Evolutionary conservation across 2,888 invertebrate genomes (phyloP), one percentile per base, ranked within the genome.

Genomic region (Heliconius erato): DNA sequence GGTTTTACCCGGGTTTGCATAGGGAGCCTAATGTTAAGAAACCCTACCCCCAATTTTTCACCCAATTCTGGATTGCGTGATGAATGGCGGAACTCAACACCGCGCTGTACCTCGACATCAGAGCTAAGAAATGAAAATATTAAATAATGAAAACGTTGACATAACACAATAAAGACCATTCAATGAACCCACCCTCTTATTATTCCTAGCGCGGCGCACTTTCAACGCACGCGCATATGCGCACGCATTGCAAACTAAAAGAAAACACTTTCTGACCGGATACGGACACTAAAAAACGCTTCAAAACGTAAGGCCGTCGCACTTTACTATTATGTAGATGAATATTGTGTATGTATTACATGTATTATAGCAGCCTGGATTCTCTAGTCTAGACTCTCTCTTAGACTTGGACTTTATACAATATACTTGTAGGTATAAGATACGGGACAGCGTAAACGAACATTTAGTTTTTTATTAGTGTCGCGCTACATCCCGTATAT

Each of bases 261-360:
- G 88, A 84, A 81, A 81, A 77, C 90, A 92, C 95, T 95, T 95
- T 95, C 95, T 90, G 93, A 91, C 93, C 94, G 95, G 95, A 94
- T 94, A 85, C 91, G 91, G 85, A 85, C 78, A 79, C 84, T 79
- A 81, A 81, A 85, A 85, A 84, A 82, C 82, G 81, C 80, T 81
- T 86, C 84, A 86, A 85, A 86, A 84, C 81, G 78, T 74, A 44
- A n/a, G 88, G 89, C 88, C 87, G 78, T 84, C 87, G 90, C 89
- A 88, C 90, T 78, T 82, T 35, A 63, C 80, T 79, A 80, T 82
- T 84, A 84, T 82, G 74, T 82, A 12, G 69, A 79, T 78, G 67
- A 32, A 76, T 59, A 76, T 78, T 78, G 78, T 78, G 77, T 78
- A 78, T 78, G 67, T 78, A 78, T 78, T 78, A 78, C 77, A 67